Conservation (phyloP, 2,888 invertebrate species). For the Scaptomyza flava region DNA sequence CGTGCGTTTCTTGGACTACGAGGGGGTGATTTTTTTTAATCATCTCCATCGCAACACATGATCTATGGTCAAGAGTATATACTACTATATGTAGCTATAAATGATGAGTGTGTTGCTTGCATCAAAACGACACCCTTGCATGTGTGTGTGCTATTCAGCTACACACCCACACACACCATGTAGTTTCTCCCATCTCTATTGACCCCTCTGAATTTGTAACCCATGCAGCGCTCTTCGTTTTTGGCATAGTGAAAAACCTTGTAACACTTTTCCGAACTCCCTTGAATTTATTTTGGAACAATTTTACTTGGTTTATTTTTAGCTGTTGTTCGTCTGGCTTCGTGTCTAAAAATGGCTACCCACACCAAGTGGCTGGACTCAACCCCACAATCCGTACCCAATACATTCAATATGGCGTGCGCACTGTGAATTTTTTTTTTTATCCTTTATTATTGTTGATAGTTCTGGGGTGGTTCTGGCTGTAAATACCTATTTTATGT, state of each 20-base stretch:
- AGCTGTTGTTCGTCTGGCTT: slow-evolving; percentile 42
- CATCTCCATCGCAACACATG: slow-evolving; percentile 29
- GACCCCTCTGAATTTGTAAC: slow-evolving; percentile 14
- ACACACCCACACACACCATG: slow-evolving; percentile 53
- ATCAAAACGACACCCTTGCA: slow-evolving; percentile 51
- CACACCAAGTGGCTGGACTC: slow-evolving; percentile 15
- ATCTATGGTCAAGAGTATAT: slow-evolving; percentile 42
- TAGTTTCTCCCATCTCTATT: neutral
- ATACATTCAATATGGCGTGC: slow-evolving; percentile 65
- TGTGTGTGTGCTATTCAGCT: slow-evolving; percentile 62
- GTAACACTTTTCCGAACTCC: slow-evolving; percentile 66
- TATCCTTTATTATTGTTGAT: slow-evolving; percentile 41
- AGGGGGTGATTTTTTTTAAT: slow-evolving; percentile 49
- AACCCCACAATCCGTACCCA: slow-evolving; percentile 32
- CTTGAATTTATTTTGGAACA: slow-evolving; percentile 54
- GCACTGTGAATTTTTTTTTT: slow-evolving; percentile 36
- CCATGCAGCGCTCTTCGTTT: slow-evolving; percentile 44
- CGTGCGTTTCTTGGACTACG: slow-evolving; percentile 4
- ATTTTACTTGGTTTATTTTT: slow-evolving; percentile 67
- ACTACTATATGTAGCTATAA: slow-evolving; percentile 12
- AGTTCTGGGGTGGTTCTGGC: slow-evolving; percentile 47
- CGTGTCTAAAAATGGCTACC: slow-evolving; percentile 76
- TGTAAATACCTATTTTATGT: slow-evolving; percentile 73
- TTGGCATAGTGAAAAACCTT: slow-evolving; percentile 74
- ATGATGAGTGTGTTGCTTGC: slow-evolving; percentile 31